Evolutionary conservation across 2,113 vertebrate species (phyloP).

Genomic region (Mastomys natalensis): DNA sequence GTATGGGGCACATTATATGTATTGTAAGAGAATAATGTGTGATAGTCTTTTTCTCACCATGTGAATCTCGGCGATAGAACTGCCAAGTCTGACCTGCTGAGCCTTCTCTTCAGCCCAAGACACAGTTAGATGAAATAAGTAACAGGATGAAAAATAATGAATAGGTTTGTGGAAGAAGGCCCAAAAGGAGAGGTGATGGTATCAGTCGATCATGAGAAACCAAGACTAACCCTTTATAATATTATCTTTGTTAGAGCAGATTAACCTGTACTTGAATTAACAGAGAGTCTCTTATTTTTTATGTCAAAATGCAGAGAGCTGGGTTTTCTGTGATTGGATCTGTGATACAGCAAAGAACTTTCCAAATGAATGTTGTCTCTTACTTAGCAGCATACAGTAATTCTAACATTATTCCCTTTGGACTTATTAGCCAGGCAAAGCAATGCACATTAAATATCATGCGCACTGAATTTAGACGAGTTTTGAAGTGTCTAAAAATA

Average conservation of each 20-base stretch:
- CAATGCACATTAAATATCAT: neutral
- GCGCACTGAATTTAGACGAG: neutral
- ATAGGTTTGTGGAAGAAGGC: neutral
- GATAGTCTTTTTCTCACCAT: too few relatives aligned
- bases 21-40: neutral
- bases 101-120: neutral
- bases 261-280: neutral
- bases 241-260: neutral
- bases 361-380: constrained; percentile 9
- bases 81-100: neutral
- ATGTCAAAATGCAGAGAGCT: neutral
- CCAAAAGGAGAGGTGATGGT: neutral
- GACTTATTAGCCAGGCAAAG: constrained; percentile 31
- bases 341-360: constrained; percentile 48
- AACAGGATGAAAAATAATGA: neutral
- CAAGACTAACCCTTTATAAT: neutral
- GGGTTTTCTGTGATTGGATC: neutral
- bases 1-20: too few relatives aligned
- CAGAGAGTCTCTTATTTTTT: neutral
- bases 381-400: constrained; percentile 5
- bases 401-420: neutral
- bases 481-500: constrained; percentile 37
- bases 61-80: neutral
- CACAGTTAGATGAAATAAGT: neutral
- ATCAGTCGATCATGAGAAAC: neutral